These are phyloP conservation scores for Hypanus sabinus DNA, from an alignment of 2,113 vertebrate genomes.

Conservation along the genomic window DNA sequence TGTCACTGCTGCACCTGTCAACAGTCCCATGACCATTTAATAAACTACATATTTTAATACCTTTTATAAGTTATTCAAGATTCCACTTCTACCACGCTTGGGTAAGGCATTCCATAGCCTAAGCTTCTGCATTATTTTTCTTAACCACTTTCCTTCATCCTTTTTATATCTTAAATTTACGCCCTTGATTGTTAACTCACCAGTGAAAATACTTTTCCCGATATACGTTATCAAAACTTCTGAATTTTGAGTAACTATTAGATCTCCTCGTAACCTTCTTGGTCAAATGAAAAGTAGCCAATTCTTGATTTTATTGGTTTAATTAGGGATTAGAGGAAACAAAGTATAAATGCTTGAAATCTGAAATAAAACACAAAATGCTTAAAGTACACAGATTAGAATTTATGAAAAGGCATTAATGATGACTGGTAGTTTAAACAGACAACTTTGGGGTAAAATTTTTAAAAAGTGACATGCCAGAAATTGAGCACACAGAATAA, in stretches of 20 bases:
- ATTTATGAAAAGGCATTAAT: background rate
- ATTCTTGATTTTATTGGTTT: slow-evolving; percentile 18
- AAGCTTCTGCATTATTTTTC: background rate
- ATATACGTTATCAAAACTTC: background rate
- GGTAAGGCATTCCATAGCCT: too few species aligned
- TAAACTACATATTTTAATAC: background rate
- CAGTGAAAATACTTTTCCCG: background rate
- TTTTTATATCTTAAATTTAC: background rate
- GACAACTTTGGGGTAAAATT: background rate
- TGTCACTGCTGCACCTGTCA: background rate
- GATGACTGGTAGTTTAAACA: background rate
- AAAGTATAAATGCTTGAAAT: background rate
- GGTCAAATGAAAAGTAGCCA: background rate
- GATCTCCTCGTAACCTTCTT: background rate
- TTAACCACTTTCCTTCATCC: background rate
- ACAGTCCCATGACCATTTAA: background rate
- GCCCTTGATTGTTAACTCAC: background rate
- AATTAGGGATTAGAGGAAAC: background rate
- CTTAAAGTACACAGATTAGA: background rate
- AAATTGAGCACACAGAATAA: background rate
- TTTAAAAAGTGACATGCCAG: background rate
- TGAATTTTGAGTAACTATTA: background rate
- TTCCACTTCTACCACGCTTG: background rate
- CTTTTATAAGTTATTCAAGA: background rate
- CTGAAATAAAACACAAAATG: background rate